Evolutionary conservation across 2,888 invertebrate genomes (phyloP), one percentile per base, ranked within the genome.

Genomic region (Megastigmus dorsalis): DNA sequence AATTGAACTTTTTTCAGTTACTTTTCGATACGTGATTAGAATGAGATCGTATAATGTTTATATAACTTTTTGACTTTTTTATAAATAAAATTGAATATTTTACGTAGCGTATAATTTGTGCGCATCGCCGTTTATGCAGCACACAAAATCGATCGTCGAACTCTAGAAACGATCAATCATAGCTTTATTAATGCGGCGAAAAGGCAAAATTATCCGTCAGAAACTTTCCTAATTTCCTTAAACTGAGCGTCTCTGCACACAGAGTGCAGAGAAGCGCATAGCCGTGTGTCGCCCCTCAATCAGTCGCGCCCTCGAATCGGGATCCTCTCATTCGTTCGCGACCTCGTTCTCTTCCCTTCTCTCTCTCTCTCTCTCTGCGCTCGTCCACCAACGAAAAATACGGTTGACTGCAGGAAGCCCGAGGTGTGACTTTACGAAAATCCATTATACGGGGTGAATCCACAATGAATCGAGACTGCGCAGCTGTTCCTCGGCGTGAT

Each of bases 391-490:
- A n/a, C n/a, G n/a, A 26, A 62, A 60, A 60, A 33, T 41, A 66
- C 41, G 36, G n/a, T 4, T 15, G 36, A 26, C 52, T 60, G 38
- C 54, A 30, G 38, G 9, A n/a, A 57, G 15, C 26, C n/a, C 66
- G 73, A 77, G 74, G 79, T 82, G 82, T 83, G 84, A 85, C 83
- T 85, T 83, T 83, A 81, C 78, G 82, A 83, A 84, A 81, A 79
- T 83, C 82, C 80, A 78, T 82, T 79, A 63, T 71, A 67, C 84
- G 79, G 85, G 85, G 85, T 84, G 82, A 82, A 84, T 84, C 84
- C 81, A 79, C 77, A 80, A 82, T 81, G 83, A 82, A 83, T 74
- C 69, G 50, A 18, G 3, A 30, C 81, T 79, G 77, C 65, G 82
- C 85, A 84, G 85, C 85, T 84, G 84, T 79, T 79, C 79, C 57